Base-by-base conservation (phyloP, 2,113 vertebrate species). In the Amphiprion percula region DNA sequence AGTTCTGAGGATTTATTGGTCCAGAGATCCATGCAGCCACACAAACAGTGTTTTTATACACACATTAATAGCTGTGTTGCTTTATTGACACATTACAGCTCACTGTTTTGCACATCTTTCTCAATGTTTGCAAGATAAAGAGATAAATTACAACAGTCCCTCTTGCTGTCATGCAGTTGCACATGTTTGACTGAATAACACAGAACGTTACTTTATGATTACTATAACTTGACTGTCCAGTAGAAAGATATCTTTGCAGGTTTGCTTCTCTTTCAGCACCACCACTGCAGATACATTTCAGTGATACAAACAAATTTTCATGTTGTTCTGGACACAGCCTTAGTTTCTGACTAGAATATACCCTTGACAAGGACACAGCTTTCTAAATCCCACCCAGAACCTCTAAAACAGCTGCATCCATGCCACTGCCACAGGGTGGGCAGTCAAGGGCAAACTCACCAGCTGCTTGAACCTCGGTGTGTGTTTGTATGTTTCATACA, bases 371-470 rank as follows among this genome's bases (percentile, higher is more conserved):
- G 90, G 87, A 68, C 89, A 68, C 28, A 4, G 84, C 70, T 90
- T 85, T 68, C 24, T 81, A 74, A 93, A 81, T 84, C 81, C 83
- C 71, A 80, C 79, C 71, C 84, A 81, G 79, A 91, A 85, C 77
- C 65, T 90, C 74, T 79, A 67, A 90, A 90, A 90, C 90, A 92
- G 90, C 91, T 91, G 91, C 84, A 90, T 87, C 72, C 77, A 73
- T 87, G 80, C 66, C 79, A 83, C 87, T 63, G 91, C 91, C 88
- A 64, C 16, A 73, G 87, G 91, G 75, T 88, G 89, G 83, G 73
- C 87, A 90, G 86, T 90, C 84, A 93, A 92, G 92, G 92, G 78
- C 89, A 88, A 88, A 88, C 84, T 87, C 82, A 88, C 89, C 91
- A 93, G 89, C 91, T 92, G 91, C 84, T 75, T 83, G 73, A 86